Conservation (phyloP, 1,140 invertebrate species). For the Agrilus planipennis region DNA sequence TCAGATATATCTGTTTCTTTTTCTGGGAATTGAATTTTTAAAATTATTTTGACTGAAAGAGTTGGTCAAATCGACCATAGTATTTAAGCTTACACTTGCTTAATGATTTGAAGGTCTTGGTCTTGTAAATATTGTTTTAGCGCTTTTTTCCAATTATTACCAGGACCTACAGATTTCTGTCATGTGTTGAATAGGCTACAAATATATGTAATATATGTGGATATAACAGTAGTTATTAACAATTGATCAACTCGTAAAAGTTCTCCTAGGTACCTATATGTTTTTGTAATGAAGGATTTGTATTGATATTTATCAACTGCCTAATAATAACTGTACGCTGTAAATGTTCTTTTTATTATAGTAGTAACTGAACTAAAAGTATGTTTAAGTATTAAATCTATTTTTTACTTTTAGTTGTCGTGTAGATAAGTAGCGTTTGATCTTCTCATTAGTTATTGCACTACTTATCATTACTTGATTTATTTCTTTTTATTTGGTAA, state of each 20-base stretch:
- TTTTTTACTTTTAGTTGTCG: no score
- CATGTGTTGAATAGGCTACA: conserved; percentile 24
- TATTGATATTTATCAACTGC: conserved; percentile 31
- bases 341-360: conserved; percentile 9
- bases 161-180: conserved; percentile 15
- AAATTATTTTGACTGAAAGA: conserved; percentile 2
- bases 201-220: conserved; percentile 35
- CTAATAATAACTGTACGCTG: conserved; percentile 31
- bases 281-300: conserved; percentile 30
- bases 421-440: no score
- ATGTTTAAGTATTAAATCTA: no score
- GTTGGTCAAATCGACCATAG: conserved; percentile 13
- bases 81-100: conserved; percentile 20
- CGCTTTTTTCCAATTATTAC: conserved; percentile 11
- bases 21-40: conserved; percentile 17
- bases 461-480: no score
- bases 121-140: conserved; percentile 13
- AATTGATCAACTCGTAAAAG: conserved; percentile 16
- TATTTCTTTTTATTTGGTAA: no score
- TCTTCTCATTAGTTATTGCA: no score
- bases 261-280: conserved; percentile 18
- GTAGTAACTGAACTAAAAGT: no score
- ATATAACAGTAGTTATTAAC: conserved; percentile 31
- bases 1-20: conserved; percentile 11
- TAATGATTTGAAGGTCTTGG: conserved; percentile 18